Conservation (phyloP, 2,113 vertebrate species). For the Patagioenas fasciata region DNA sequence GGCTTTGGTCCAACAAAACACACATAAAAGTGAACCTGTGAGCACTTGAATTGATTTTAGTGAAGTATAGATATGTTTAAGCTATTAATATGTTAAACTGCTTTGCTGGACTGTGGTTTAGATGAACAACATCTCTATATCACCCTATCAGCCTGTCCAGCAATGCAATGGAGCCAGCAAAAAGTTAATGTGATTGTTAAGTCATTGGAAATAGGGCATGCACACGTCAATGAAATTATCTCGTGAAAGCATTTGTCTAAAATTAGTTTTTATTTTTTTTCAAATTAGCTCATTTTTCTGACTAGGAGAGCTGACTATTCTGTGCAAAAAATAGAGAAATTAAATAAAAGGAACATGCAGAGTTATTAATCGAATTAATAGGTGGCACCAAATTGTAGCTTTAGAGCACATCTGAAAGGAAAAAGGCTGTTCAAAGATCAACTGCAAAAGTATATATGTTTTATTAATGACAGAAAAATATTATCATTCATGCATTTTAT, state of each 20-base stretch:
- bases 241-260: conserved; percentile 31
- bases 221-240: background rate
- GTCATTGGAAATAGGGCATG: conserved; percentile 30
- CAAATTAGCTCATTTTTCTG: conserved; percentile 61
- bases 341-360: conserved; percentile 38
- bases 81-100: background rate
- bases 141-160: background rate
- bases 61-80: background rate
- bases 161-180: background rate
- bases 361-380: conserved; percentile 54
- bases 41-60: background rate
- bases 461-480: conserved; percentile 27
- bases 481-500: conserved; percentile 46
- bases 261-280: conserved; percentile 51
- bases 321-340: conserved; percentile 22
- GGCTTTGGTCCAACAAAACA: background rate
- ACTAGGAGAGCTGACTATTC: conserved; percentile 38
- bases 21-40: background rate
- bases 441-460: background rate
- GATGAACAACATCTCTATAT: background rate
- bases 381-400: background rate
- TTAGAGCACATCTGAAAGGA: conserved; percentile 3
- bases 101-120: background rate
- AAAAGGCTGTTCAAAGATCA: background rate
- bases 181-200: conserved; percentile 47